Conservation (phyloP, 2,113 vertebrate species). For the Coryphaenoides rupestris region DNA sequence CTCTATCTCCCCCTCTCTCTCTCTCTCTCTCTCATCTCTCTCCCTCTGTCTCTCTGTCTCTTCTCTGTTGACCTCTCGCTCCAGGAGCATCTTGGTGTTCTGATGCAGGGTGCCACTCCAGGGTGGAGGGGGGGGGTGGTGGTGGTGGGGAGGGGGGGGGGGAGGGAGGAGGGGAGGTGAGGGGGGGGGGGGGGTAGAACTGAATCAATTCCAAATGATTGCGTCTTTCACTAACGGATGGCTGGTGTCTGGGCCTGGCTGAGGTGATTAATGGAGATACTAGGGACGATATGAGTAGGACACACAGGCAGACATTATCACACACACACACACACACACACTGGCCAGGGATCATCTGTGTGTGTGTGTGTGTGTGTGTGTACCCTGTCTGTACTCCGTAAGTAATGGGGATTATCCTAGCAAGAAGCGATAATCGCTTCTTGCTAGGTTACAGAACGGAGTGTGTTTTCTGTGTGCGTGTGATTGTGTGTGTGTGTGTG, state of each 20-base stretch:
- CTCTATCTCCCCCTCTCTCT: no score
- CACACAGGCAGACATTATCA: slow-evolving; percentile 56
- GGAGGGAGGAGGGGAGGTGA: slow-evolving; percentile 31
- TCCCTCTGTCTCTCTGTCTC: no score
- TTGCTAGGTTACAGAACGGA: slow-evolving; percentile 15
- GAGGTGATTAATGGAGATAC: slow-evolving; percentile 70
- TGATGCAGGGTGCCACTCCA: slow-evolving; percentile 20
- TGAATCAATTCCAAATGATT: slow-evolving; percentile 74
- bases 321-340: slow-evolving; percentile 35
- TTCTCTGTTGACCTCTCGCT: slow-evolving; percentile 17
- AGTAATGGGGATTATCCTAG: slow-evolving; percentile 34
- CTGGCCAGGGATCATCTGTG: slow-evolving; percentile 9
- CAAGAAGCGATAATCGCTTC: slow-evolving; percentile 37
- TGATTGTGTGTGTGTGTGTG: slow-evolving; percentile 19
- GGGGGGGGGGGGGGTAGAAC: slow-evolving; percentile 30
- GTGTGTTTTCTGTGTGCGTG: slow-evolving; percentile 18
- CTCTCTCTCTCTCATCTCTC: neutral
- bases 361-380: slow-evolving; percentile 26
- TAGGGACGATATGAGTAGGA: slow-evolving; percentile 66
- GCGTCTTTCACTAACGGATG: slow-evolving; percentile 68
- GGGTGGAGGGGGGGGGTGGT: no score
- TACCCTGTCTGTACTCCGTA: slow-evolving; percentile 7
- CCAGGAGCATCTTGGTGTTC: slow-evolving; percentile 54
- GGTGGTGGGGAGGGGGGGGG: neutral
- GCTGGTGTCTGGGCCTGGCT: slow-evolving; percentile 50